Evolutionary conservation across 2,797 vertebrate genomes (phyloP), one percentile per base, ranked within the genome.

Genomic region (Melanotaenia boesemani): DNA sequence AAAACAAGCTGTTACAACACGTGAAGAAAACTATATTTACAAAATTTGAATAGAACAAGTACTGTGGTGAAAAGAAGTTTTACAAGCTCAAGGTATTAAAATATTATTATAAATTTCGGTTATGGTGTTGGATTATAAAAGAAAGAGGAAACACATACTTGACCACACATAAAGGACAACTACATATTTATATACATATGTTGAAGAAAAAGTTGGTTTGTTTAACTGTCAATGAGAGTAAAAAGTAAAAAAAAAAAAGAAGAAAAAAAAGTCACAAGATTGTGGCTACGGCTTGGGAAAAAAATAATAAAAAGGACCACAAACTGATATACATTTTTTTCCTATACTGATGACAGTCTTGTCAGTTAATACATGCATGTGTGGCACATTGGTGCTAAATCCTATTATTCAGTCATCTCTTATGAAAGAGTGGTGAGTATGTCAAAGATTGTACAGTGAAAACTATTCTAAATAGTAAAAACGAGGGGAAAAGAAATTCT

Each of bases 361-460:
- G 64, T 67, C 76, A 60, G 85, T 91, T 89, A 82, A 85, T 75
- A 87, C 90, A 94, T 95, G 92, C 93, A 92, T 86, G 64, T 90
- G 85, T 87, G 84, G 82, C 82, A 88, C 85, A 83, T 64, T 89
- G 80, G 80, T 83, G 67, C 83, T 87, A 86, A 79, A 86, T 84
- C 91, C 75, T 72, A 76, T 83, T 76, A 71, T 76, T 89, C 76
- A 72, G 74, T 87, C 41, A 74, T 88, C 90, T 91, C 83, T 88
- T 88, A 85, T 86, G 83, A 89, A 69, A 89, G 73, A 79, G 88
- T 71, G 73, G 68, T 44, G 68, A 85, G 36, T 65, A 86, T 85
- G 77, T 77, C 64, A 72, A 74, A 80, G 55, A 83, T 72, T 72
- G 71, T 86, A 90, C 85, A 92, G 72, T 70, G 72, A 84, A 78